phyloP scores from a whole-genome alignment of 2,888 invertebrate species.

The Erebia palarica region DNA sequence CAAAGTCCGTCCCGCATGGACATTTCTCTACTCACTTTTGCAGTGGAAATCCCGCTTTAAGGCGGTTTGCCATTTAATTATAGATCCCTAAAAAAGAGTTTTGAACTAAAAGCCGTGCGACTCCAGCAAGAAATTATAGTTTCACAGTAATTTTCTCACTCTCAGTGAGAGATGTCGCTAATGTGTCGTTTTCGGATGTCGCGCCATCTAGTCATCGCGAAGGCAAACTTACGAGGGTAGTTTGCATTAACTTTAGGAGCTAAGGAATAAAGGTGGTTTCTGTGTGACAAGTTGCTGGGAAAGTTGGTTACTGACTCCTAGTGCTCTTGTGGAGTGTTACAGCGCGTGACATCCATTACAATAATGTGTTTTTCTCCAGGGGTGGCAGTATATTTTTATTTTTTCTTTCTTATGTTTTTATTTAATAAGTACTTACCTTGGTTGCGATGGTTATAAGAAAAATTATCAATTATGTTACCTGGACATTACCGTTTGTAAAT shows the following conservation, averaged over 20 bases:
- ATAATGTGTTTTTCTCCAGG: slow-evolving; percentile 69
- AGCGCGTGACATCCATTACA: slow-evolving; percentile 81
- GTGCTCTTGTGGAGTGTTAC: slow-evolving; percentile 71
- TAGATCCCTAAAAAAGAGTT: slow-evolving; percentile 36
- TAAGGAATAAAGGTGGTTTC: slow-evolving; percentile 44
- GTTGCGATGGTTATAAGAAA: no score
- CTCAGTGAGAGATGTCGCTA: slow-evolving; percentile 74
- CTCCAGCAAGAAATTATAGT: slow-evolving; percentile 60
- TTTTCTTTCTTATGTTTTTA: neutral
- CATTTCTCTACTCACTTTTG: no score
- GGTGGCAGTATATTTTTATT: slow-evolving; percentile 46
- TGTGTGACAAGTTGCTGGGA: slow-evolving; percentile 28
- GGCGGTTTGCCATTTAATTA: neutral
- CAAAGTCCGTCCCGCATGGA: no score
- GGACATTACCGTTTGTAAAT: no score
- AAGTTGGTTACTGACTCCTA: slow-evolving; percentile 60
- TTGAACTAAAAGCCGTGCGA: slow-evolving; percentile 53
- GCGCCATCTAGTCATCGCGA: slow-evolving; percentile 65
- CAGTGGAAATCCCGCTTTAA: neutral
- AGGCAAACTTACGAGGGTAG: slow-evolving; percentile 49
- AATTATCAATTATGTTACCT: no score
- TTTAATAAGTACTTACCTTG: neutral
- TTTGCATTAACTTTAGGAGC: slow-evolving; percentile 37
- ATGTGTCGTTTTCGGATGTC: slow-evolving; percentile 73
- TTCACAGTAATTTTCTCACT: slow-evolving; percentile 77